Evolutionary conservation across 2,888 invertebrate genomes (phyloP), one percentile per base, ranked within the genome.

Genomic region (Parasteatoda lunata): DNA sequence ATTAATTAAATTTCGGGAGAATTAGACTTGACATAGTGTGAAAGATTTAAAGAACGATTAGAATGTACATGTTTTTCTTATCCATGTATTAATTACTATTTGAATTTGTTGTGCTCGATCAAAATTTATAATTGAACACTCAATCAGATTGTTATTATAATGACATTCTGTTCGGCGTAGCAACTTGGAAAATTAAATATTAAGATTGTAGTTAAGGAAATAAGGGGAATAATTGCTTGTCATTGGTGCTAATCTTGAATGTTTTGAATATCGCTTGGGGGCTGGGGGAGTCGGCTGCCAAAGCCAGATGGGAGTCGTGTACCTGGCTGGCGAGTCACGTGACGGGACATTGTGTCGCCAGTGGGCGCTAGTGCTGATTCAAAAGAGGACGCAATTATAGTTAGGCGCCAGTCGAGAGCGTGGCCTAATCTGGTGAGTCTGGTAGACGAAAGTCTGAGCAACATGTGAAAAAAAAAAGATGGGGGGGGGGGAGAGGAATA

Each of bases 301-400:
- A 59, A 59, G 81, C 81, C 82, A 77, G 75, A 51, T 77, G 86
- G 73, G 72, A 77, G 69, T 54, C 68, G 77, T 77, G 72, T 86
- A 86, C 86, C 86, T 86, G 86, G 72, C 81, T 77, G 73, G 47
- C 72, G 70, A 77, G 81, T 81, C 86, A 86, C 86, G 86, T 86
- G 86, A 81, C 81, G 86, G 86, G 86, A 86, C 86, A 77, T 64
- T 47, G 77, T 81, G 86, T 86, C 86, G 86, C 86, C 86, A 86
- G 86, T 81, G 81, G 81, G 77, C 85, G 85, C 80, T 80, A 80
- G 80, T 70, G 75, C 80, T 68, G 85, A 75, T 75, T 80, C 80
- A 81, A 86, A 86, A 77, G 73, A 80, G 86, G 77, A 81, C 86
- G 77, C 86, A 86, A 86, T 86, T 86, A 86, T 66, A 80, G 73